Evolutionary conservation across 1,140 invertebrate species (phyloP).

Genomic region (Sminthurinus signatus): DNA sequence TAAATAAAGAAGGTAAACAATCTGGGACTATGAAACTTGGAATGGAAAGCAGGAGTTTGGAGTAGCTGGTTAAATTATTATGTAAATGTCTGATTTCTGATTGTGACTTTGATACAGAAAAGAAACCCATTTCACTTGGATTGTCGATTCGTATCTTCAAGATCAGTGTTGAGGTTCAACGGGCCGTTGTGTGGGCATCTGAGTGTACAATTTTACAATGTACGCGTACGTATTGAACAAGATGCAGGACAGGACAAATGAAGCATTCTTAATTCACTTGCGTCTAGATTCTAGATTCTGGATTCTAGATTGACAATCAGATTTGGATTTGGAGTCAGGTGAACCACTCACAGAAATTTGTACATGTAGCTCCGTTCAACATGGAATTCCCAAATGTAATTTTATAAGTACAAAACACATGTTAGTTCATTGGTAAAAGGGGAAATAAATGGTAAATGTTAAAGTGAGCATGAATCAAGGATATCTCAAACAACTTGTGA

Average conservation of each 20-base stretch:
- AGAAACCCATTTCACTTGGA: too few species aligned
- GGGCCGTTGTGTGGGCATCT: too few species aligned
- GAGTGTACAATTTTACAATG: too few species aligned
- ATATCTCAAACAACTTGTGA: not conserved
- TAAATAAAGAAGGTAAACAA: too few species aligned
- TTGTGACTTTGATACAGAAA: too few species aligned
- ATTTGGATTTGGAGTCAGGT: not conserved
- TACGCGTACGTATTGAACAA: too few species aligned
- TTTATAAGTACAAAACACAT: not conserved
- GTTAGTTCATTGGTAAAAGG: not conserved
- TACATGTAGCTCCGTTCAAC: not conserved
- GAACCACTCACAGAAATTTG: not conserved
- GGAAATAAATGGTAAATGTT: not conserved
- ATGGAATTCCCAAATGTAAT: not conserved
- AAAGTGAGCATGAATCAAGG: not conserved
- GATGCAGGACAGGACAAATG: constrained; percentile 16
- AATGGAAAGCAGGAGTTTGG: too few species aligned
- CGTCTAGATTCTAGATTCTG: not conserved
- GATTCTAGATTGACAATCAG: not conserved
- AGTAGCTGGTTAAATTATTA: too few species aligned
- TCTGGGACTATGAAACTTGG: too few species aligned
- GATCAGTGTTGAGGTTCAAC: too few species aligned
- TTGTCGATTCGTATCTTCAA: too few species aligned
- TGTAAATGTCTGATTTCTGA: too few species aligned
- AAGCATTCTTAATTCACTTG: constrained; percentile 9